Base-by-base conservation (phyloP, 1,140 invertebrate genomes). In the Ditylenchus dipsaci region DNA sequence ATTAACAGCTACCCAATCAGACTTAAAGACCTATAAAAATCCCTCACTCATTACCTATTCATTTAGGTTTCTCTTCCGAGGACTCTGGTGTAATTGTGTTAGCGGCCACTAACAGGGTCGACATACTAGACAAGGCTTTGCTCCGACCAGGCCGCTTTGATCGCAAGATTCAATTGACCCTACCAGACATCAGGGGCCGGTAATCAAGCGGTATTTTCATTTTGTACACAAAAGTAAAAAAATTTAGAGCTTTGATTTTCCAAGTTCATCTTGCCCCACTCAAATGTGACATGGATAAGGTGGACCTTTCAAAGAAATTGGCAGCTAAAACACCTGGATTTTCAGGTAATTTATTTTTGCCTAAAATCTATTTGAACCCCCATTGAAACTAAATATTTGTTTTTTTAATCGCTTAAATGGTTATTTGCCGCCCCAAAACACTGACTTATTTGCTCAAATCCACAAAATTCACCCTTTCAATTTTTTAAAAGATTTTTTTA, bases 91-190 rank as follows among this genome's bases (percentile, higher is more conserved):
- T 99, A 38, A 93, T 99, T 26, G 93, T 99, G 8, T 85, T 99
- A 98, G 98, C 98, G 95, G 95, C 95, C 1, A 98, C 95, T 17
- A 98, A 98, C 85, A 88, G 95, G 79, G 98, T 98, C 84, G 96
- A 99, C 84, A 98, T 98, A 76, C 86, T 99, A 19, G 96, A 99
- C 85, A 93, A 94, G 29, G 96, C 96, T 19, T 86, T 99, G 42
- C 86, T 99, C 7, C 88, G 96, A 80, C 95, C 96, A 53, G 96
- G 96, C 21, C 89, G 95, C 84, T 97, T 99, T 85, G 95, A 99
- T 86, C 89, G 95, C 79, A 98, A 99, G 86, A 98, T 98, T 84
- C 95, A 98, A 86, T 98, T 98, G 83, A 95, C 95, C 1, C 93
- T 94, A 86, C 95, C 95, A 85, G 97, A 97, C 81, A 98, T 99